Evolutionary conservation across 2,888 invertebrate species (phyloP), one percentile per base, ranked within the genome.

Genomic region (Chaetoderma sp.): DNA sequence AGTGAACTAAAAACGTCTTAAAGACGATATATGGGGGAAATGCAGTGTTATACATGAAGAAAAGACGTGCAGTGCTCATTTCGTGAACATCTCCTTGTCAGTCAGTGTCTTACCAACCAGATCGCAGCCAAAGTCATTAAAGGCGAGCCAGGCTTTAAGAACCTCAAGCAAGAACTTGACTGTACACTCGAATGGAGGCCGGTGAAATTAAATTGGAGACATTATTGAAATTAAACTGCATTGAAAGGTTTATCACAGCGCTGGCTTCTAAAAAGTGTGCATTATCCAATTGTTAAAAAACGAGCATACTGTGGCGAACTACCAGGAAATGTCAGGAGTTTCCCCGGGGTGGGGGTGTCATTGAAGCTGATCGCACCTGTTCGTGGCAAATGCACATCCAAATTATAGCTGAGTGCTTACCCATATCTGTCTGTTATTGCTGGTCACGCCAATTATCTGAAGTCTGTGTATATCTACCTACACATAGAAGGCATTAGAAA

Each of bases 371-470:
- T 54, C 50, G 66, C 28, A 68, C 56, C 6, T 66, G 67, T 18
- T 68, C 60, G 16, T 67, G 60, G 66, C 18, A 23, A 28, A 42
- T 13, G 42, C 50, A 67, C 50, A 30, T 60, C 13, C 30, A 39
- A 18, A 58, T 65, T 16, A 39, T 65, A 10, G 16, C 55, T 18
- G 65, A 64, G 18, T 65, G 64, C 55, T 32, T 65, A 18, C 65
- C 65, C n/a, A 65, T 66, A 58, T 67, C 66, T 58, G 64, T 64
- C 66, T 58, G 64, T 64, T 23, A 57, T 64, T 21, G 66, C 66
- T 33, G 66, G 64, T 4, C 66, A 66, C 32, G 27, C 8, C 47
- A 66, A 66, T 33, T 66, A 66, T 45, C 28, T 65, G 45, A 66
- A 67, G 28, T 66, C 64, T 27, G 58, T 64, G 13, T 65, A 58